Conservation (phyloP, 2,888 invertebrate genomes). For the Epistrophe eligans region DNA sequence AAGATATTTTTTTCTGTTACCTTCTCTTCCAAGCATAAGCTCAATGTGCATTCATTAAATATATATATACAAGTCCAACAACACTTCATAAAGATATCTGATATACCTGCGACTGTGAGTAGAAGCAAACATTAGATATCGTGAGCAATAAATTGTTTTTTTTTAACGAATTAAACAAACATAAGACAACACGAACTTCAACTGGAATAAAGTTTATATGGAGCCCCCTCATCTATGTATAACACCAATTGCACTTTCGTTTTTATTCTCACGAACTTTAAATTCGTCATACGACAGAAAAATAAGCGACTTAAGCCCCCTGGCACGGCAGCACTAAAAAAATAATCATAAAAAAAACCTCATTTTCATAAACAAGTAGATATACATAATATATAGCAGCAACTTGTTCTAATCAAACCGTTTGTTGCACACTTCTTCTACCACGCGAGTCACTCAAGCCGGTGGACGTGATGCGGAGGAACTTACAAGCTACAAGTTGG, state of each 20-base stretch:
- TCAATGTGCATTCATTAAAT: background rate
- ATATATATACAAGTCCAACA: background rate
- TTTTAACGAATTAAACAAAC: conserved; percentile 40
- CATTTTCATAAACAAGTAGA: conserved; percentile 32
- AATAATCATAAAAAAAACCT: background rate
- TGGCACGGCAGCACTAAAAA: background rate
- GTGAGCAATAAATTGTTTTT: conserved; percentile 35
- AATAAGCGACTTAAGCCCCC: background rate
- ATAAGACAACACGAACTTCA: conserved; percentile 9
- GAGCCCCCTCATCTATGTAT: background rate
- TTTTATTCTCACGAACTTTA: conserved; percentile 55
- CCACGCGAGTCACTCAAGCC: conserved; percentile 30
- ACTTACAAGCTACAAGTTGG: conserved; percentile 35
- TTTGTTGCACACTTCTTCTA: conserved; percentile 30
- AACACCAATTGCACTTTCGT: conserved; percentile 52
- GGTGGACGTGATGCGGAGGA: conserved; percentile 22
- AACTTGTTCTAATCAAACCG: conserved; percentile 68
- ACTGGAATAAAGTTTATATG: conserved; percentile 35
- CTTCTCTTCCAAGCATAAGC: background rate
- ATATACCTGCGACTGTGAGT: conserved; percentile 3
- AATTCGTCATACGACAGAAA: conserved; percentile 27
- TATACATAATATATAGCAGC: background rate
- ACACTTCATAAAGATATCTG: conserved; percentile 25
- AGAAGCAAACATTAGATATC: conserved; percentile 24
- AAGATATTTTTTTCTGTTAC: background rate